A percentile compares a stretch with the other conserved stretches of the same genome.
phyloP scores from a whole-genome alignment of 1,140 invertebrate genomes.

The Hestina assimilis region DNA sequence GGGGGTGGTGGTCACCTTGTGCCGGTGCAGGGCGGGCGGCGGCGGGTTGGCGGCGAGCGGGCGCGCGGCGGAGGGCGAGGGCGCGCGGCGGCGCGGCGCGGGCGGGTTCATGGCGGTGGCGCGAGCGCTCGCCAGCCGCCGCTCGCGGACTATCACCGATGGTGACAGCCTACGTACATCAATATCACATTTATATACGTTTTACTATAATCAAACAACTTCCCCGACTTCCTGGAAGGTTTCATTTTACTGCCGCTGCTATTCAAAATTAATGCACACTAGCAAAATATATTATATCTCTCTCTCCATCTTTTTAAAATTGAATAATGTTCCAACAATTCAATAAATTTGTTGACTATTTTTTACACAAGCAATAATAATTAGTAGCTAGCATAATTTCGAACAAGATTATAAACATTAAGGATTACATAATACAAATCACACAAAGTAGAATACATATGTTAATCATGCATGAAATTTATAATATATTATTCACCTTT shows the following conservation, averaged over 20 bases:
- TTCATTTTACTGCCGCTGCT: too few relatives aligned
- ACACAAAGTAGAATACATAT: not conserved
- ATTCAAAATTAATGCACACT: too few relatives aligned
- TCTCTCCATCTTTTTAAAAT: too few relatives aligned
- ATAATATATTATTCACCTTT: slow-evolving; percentile 53
- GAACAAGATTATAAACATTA: too few relatives aligned
- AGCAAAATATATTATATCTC: too few relatives aligned
- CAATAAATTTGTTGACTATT: too few relatives aligned
- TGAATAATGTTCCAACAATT: too few relatives aligned
- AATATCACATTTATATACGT: not conserved
- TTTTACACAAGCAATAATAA: too few relatives aligned
- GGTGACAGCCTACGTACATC: slow-evolving; percentile 70
- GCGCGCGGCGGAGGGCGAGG: slow-evolving; percentile 73
- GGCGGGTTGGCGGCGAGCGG: slow-evolving; percentile 77
- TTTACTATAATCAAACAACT: too few relatives aligned
- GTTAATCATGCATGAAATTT: slow-evolving; percentile 7
- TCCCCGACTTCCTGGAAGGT: too few relatives aligned
- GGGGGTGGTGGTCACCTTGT: slow-evolving; percentile 43
- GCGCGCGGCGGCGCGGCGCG: slow-evolving; percentile 78
- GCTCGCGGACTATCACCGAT: slow-evolving; percentile 80
- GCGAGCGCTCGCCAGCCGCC: slow-evolving; percentile 79
- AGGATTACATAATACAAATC: not conserved
- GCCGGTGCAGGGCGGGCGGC: slow-evolving; percentile 56
- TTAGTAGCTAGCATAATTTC: too few relatives aligned
- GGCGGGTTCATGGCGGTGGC: slow-evolving; percentile 85